phyloP scores from a whole-genome alignment of 2,113 vertebrate genomes.

The Laticauda colubrina region DNA sequence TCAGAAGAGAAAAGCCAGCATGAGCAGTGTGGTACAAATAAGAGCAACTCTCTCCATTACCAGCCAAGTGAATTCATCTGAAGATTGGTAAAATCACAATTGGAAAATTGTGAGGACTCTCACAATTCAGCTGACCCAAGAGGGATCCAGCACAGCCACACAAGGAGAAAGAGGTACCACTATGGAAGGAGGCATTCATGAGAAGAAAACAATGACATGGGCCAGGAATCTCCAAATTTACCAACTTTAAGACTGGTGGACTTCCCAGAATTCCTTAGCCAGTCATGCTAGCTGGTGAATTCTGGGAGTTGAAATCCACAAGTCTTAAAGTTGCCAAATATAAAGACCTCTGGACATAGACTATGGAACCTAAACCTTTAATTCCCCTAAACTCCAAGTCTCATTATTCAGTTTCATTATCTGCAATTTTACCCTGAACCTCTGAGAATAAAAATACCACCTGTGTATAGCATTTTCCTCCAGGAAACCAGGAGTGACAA shows the following conservation, averaged over 20 bases:
- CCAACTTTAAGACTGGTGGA: too few relatives aligned
- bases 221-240: background rate
- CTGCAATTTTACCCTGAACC: background rate
- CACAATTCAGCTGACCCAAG: background rate
- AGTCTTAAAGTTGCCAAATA: background rate
- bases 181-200: background rate
- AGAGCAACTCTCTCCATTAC: background rate
- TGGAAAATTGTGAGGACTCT: too few relatives aligned
- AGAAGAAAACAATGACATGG: background rate
- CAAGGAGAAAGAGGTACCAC: background rate
- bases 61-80: background rate
- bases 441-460: background rate
- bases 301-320: background rate
- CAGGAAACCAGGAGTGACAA: background rate
- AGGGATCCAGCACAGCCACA: background rate
- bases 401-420: background rate
- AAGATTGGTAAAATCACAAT: too few relatives aligned
- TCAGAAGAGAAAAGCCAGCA: background rate
- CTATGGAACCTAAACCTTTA: background rate
- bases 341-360: background rate
- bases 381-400: background rate
- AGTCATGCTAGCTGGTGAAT: too few relatives aligned
- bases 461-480: background rate
- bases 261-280: background rate
- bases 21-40: background rate